Percentiles rank a stretch among this genome's conserved stretches.
Evolutionary conservation across 2,113 vertebrate species (phyloP).

Genomic region (Gopherus evgoodei): DNA sequence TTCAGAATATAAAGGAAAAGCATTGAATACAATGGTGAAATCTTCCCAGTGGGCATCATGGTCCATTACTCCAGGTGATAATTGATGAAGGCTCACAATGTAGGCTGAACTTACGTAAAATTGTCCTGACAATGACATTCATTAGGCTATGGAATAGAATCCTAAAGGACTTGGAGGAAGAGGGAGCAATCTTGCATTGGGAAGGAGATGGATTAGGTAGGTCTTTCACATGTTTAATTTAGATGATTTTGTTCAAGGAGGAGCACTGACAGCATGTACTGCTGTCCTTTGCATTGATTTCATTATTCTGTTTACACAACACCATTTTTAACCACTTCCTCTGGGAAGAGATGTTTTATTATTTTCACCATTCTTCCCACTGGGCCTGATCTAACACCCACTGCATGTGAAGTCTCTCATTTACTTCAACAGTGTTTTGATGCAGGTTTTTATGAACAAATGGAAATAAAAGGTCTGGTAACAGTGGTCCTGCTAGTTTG

Average conservation of each 20-base stretch:
- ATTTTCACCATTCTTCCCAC: not conserved
- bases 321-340: not conserved
- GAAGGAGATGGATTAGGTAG: rapidly evolving
- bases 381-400: not conserved
- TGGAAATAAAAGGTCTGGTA: not conserved
- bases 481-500: rapidly evolving
- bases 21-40: rapidly evolving
- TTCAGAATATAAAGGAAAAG: not conserved
- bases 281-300: not conserved
- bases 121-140: rapidly evolving
- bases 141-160: not conserved
- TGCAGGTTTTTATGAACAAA: not conserved
- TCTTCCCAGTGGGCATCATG: not conserved
- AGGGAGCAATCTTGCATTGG: rapidly evolving
- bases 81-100: not conserved
- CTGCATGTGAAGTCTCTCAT: not conserved
- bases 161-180: not conserved
- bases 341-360: not conserved
- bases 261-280: not conserved
- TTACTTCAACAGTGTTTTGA: not conserved
- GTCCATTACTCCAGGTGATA: no score
- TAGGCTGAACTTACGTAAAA: not conserved
- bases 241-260: not conserved
- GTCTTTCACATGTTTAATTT: not conserved
- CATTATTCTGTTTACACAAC: not conserved